These are phyloP conservation scores for Trogon surrucura DNA, from an alignment of 2,113 vertebrate genomes.

Conservation along the genomic window DNA sequence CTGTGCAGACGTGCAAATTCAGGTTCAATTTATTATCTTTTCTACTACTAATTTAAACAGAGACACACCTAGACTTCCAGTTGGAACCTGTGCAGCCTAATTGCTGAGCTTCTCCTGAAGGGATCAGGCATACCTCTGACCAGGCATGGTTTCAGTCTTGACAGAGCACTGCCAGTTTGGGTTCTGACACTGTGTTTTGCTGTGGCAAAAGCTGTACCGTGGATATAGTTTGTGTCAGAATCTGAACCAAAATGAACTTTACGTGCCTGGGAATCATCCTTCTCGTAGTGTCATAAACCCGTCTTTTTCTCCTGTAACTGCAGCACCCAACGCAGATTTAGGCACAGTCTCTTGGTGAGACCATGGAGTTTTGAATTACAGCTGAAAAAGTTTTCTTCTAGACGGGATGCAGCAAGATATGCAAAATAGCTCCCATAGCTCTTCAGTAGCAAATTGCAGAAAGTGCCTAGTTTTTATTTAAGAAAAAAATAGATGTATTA, in stretches of 20 bases:
- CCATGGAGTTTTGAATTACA: not conserved
- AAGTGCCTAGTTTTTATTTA: not conserved
- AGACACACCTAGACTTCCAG: not conserved
- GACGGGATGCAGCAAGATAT: not conserved
- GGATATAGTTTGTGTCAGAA: not conserved
- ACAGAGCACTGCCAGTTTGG: not conserved
- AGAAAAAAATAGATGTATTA: not conserved
- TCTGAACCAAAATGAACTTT: not conserved
- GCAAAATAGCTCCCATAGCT: not conserved
- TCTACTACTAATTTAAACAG: not conserved
- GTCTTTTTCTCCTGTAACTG: not conserved
- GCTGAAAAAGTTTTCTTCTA: not conserved
- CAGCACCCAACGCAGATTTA: not conserved
- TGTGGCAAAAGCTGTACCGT: not conserved
- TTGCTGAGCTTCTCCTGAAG: not conserved
- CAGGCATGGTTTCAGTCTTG: not conserved
- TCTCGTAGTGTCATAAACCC: not conserved
- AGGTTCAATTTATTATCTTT: not conserved
- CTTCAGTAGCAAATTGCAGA: not conserved
- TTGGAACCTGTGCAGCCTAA: not conserved
- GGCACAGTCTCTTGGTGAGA: not conserved
- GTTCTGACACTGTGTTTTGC: not conserved
- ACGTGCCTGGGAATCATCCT: not conserved
- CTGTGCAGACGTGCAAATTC: not conserved
- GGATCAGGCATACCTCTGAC: not conserved